phyloP scores from a whole-genome alignment of 2,797 vertebrate genomes.

The Florisuga fusca region DNA sequence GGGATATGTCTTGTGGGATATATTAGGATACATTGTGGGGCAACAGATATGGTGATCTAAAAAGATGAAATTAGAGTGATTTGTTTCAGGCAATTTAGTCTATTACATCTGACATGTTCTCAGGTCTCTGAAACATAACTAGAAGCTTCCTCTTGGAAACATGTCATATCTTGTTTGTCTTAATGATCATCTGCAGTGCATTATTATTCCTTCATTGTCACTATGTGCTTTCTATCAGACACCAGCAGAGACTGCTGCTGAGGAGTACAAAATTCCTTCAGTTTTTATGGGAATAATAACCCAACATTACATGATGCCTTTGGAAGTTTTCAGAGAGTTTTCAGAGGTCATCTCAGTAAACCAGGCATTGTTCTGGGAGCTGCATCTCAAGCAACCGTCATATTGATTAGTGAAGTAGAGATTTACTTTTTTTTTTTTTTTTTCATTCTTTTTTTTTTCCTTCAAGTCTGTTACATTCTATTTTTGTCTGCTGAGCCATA shows the following conservation, averaged over 20 bases:
- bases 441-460: too few relatives aligned
- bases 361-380: neutral
- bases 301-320: neutral
- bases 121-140: neutral
- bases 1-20: neutral
- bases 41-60: neutral
- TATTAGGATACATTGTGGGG: neutral
- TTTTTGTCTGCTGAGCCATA: neutral
- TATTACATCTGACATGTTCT: constrained; percentile 29
- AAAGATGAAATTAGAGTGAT: constrained; percentile 43
- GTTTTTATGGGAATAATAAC: neutral
- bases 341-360: neutral
- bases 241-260: neutral
- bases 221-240: neutral
- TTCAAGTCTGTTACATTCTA: fast-evolving
- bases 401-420: neutral
- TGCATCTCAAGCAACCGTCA: neutral
- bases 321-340: neutral
- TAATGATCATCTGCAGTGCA: neutral
- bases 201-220: neutral
- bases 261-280: neutral
- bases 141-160: constrained; percentile 13
- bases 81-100: constrained; percentile 38
- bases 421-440: neutral
- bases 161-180: neutral